Conservation (phyloP, 2,888 invertebrate species). For the Apantesis nais region DNA sequence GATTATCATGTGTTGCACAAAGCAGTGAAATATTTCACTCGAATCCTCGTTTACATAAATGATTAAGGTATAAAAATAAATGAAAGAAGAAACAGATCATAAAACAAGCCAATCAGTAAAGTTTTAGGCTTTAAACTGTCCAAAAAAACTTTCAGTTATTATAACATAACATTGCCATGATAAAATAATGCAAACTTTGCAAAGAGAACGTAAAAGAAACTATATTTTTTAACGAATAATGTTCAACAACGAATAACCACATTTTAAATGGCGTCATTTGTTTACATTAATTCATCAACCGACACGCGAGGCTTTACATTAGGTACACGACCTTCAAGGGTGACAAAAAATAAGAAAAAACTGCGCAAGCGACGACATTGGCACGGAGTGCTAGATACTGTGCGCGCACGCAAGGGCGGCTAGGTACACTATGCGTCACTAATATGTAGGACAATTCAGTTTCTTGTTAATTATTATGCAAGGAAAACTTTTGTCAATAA, state of each 20-base stretch:
- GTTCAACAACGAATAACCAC: conserved; percentile 12
- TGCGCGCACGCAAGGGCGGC: conserved; percentile 80
- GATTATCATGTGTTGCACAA: background rate
- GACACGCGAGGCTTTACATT: conserved; percentile 76
- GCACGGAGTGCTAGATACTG: conserved; percentile 68
- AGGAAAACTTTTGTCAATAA: conserved; percentile 3
- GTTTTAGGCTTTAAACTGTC: background rate
- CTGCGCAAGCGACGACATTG: conserved; percentile 74
- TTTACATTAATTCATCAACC: conserved; percentile 62
- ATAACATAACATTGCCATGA: background rate
- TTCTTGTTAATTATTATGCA: conserved; percentile 33
- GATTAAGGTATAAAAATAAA: background rate
- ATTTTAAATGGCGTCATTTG: conserved; percentile 47
- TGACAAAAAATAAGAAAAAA: conserved; percentile 69
- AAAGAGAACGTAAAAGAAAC: background rate
- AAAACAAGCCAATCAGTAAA: background rate
- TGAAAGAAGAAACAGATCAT: too few species aligned
- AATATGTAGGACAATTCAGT: conserved; percentile 36
- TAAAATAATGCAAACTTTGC: background rate
- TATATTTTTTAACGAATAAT: conserved; percentile 1
- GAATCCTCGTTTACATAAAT: background rate
- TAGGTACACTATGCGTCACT: conserved; percentile 54
- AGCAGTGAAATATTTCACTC: background rate
- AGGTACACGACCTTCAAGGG: conserved; percentile 75
- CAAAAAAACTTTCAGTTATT: background rate